Conservation (phyloP, 2,888 invertebrate genomes). For the Tanytarsus gracilentus region DNA sequence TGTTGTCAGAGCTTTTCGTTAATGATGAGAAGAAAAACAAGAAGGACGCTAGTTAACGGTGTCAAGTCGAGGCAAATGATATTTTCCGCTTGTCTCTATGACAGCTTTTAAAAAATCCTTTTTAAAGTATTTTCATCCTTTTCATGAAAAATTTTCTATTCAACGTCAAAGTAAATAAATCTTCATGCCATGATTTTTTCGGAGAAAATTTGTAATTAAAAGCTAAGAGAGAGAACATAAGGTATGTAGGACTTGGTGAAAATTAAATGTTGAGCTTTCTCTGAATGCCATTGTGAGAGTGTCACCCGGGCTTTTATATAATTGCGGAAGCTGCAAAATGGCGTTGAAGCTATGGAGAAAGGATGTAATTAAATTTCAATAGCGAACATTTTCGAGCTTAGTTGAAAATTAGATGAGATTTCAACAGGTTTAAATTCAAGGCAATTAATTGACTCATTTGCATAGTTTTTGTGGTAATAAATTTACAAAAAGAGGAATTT, state of each 20-base stretch:
- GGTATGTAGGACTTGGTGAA: too few species aligned
- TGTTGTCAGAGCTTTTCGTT: too few species aligned
- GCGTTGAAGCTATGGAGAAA: not conserved
- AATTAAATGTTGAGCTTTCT: too few species aligned
- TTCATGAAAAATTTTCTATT: not conserved
- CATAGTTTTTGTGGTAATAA: too few species aligned
- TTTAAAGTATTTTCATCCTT: not conserved
- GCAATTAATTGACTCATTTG: too few species aligned
- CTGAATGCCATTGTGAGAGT: not conserved
- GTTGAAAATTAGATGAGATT: not conserved
- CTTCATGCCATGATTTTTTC: conserved; percentile 1
- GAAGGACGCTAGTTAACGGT: conserved; percentile 16
- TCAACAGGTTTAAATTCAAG: too few species aligned
- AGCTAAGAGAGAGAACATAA: not conserved
- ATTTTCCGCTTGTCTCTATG: not conserved
- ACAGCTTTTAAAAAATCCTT: not conserved
- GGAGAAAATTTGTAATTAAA: conserved; percentile 1
- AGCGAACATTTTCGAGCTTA: not conserved
- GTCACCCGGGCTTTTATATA: not conserved
- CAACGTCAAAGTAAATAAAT: conserved; percentile 21
- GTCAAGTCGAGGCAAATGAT: conserved; percentile 26
- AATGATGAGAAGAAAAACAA: too few species aligned
- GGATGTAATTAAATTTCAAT: conserved; percentile 10
- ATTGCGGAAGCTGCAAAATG: not conserved
- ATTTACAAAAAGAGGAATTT: too few species aligned